Conservation (phyloP, 1,140 invertebrate genomes). For the Tachypleus tridentatus region DNA sequence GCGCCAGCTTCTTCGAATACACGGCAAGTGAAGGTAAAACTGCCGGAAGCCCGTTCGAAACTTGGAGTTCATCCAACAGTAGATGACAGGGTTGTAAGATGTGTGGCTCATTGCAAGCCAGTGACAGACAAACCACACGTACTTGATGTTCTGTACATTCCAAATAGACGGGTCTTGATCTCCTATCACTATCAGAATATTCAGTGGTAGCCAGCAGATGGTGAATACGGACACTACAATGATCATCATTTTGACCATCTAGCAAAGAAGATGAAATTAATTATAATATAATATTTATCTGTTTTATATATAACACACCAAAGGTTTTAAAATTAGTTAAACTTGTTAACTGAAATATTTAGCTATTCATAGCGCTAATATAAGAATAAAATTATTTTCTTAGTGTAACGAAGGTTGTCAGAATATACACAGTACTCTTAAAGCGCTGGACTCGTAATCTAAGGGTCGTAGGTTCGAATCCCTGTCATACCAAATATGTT, state of each 20-base stretch:
- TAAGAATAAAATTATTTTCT: no score
- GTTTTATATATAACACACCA: no score
- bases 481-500: no score
- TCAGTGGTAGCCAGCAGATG: conserved; percentile 40
- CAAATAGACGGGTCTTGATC: conserved; percentile 31
- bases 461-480: no score
- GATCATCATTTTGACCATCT: conserved; percentile 43
- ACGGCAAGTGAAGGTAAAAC: conserved; percentile 7
- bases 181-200: conserved; percentile 32
- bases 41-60: conserved; percentile 44
- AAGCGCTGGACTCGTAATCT: no score
- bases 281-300: no score
- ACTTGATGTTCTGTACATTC: conserved; percentile 16
- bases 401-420: no score
- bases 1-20: neutral
- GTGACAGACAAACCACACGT: conserved; percentile 36
- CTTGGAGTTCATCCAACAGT: conserved; percentile 76
- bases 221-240: conserved; percentile 41
- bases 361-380: no score
- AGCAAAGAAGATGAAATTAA: conserved; percentile 4
- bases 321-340: no score
- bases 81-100: conserved; percentile 85
- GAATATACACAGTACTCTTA: no score
- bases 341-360: no score
- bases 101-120: conserved; percentile 55